Evolutionary conservation across 2,113 vertebrate species (phyloP).

Genomic region (Ifrita kowaldi): DNA sequence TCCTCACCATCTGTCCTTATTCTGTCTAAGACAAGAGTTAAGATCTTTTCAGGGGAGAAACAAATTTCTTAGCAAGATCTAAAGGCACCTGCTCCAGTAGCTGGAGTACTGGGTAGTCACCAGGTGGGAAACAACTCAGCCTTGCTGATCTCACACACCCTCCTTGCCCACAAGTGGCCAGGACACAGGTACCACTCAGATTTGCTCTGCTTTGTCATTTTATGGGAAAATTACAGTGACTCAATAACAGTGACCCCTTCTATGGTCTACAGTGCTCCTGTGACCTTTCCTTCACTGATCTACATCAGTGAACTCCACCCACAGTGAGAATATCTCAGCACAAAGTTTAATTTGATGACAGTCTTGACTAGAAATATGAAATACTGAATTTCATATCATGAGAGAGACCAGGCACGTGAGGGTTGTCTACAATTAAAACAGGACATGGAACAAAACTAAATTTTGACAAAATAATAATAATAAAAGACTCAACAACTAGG

Average conservation of each 20-base stretch:
- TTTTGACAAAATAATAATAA: background rate
- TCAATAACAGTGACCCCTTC: background rate
- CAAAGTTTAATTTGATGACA: background rate
- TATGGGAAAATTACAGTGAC: background rate
- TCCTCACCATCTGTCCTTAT: background rate
- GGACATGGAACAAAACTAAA: background rate
- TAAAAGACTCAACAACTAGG: background rate
- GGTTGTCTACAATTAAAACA: background rate
- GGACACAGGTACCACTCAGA: background rate
- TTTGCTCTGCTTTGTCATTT: background rate
- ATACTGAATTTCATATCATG: background rate
- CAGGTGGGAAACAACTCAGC: background rate
- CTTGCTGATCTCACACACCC: background rate
- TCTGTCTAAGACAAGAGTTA: background rate
- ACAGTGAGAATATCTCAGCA: background rate
- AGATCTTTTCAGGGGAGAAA: background rate
- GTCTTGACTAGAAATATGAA: background rate
- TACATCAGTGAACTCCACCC: background rate
- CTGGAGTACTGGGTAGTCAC: background rate
- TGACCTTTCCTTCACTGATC: background rate
- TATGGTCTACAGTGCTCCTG: background rate
- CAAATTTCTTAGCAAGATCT: background rate
- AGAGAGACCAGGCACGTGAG: background rate
- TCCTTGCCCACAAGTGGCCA: background rate
- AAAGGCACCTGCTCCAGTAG: background rate